phyloP scores from a whole-genome alignment of 2,888 invertebrate species.

The Polylopha cassiicola region DNA sequence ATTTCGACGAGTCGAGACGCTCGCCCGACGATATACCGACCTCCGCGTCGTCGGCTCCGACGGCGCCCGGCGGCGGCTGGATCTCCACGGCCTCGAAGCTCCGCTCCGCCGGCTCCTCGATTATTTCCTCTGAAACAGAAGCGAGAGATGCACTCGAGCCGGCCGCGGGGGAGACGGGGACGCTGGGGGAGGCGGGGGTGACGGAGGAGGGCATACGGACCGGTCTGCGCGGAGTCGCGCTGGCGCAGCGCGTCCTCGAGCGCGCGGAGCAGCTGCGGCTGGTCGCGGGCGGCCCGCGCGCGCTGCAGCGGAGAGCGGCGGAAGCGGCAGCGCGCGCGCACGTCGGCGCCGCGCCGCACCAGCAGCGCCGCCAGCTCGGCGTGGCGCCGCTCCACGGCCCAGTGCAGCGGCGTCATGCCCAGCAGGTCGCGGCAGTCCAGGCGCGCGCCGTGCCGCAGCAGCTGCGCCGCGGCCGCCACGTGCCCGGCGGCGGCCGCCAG shows the following conservation, averaged over 20 bases:
- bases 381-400: conserved; percentile 93
- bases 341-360: conserved; percentile 85
- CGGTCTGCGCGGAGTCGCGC: conserved; percentile 34
- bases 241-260: conserved; percentile 36
- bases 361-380: conserved; percentile 78
- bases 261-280: conserved; percentile 28
- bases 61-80: neutral
- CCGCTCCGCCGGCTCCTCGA: conserved; percentile 4
- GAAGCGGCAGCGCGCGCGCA: conserved; percentile 66
- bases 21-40: too few relatives aligned
- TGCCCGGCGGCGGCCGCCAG: conserved; percentile 92
- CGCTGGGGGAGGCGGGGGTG: conserved; percentile 1
- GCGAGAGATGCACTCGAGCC: neutral
- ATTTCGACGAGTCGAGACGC: too few relatives aligned
- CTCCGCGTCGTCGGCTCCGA: too few relatives aligned
- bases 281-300: conserved; percentile 30
- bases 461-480: conserved; percentile 83
- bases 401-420: conserved; percentile 91
- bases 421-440: conserved; percentile 59
- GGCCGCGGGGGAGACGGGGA: conserved; percentile 3
- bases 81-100: conserved; percentile 1
- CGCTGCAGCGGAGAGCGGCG: conserved; percentile 46
- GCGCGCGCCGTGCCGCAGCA: conserved; percentile 64
- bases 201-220: conserved; percentile 30
- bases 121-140: conserved; percentile 16